Evolutionary conservation across 2,888 invertebrate genomes (phyloP).

Genomic region (Eristalis intricaria): DNA sequence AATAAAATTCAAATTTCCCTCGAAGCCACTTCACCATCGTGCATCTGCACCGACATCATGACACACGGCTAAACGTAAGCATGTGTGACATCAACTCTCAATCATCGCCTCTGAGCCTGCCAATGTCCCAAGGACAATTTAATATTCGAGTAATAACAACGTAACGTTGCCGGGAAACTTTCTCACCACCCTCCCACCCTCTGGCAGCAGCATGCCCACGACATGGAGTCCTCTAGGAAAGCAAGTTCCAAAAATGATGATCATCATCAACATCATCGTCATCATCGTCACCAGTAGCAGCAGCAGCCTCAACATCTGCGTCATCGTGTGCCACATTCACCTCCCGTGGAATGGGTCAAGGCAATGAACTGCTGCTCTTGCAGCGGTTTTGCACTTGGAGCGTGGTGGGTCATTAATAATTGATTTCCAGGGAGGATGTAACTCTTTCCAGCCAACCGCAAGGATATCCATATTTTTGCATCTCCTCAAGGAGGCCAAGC

Average conservation of each 20-base stretch:
- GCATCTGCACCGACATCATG: constrained; percentile 3
- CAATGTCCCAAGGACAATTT: constrained; percentile 62
- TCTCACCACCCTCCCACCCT: background rate
- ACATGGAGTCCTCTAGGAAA: background rate
- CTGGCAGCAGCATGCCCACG: too few species aligned
- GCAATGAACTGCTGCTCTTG: background rate
- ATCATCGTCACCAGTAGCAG: background rate
- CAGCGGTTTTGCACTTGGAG: constrained; percentile 46
- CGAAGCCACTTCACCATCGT: constrained; percentile 53
- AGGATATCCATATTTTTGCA: constrained; percentile 37
- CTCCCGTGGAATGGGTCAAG: background rate
- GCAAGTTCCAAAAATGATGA: constrained; percentile 20
- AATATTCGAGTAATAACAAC: constrained; percentile 66
- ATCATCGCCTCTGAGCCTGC: constrained; percentile 19
- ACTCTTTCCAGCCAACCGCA: constrained; percentile 3
- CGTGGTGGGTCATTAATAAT: constrained; percentile 56
- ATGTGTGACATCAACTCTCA: constrained; percentile 28
- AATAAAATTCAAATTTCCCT: constrained; percentile 57
- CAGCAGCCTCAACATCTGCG: background rate
- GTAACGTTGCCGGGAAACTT: constrained; percentile 30
- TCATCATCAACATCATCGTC: constrained; percentile 16
- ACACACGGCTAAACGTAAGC: constrained; percentile 29
- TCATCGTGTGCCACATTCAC: background rate
- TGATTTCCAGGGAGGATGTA: constrained; percentile 48
- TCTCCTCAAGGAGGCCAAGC: constrained; percentile 8